These are phyloP conservation scores for Calyptomena viridis DNA, from an alignment of 2,113 vertebrate genomes.

Conservation along the genomic window DNA sequence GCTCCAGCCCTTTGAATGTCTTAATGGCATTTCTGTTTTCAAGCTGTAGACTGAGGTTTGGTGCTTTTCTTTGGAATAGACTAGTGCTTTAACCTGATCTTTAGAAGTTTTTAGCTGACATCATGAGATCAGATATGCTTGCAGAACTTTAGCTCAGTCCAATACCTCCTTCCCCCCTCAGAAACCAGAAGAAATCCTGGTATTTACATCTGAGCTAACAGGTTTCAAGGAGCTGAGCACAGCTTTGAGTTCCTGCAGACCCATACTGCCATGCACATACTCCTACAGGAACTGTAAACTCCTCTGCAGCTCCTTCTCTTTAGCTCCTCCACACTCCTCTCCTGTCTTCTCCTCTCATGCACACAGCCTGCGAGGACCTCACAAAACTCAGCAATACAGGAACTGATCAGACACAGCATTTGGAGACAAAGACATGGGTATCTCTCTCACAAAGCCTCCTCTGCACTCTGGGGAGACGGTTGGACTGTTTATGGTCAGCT, in stretches of 20 bases:
- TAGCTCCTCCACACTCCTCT: background rate
- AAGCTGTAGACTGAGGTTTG: background rate
- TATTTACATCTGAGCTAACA: background rate
- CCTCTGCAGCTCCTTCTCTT: background rate
- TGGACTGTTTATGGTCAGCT: background rate
- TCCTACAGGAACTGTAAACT: background rate
- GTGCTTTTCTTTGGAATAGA: background rate
- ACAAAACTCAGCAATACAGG: background rate
- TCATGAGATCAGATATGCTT: background rate
- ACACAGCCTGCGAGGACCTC: background rate
- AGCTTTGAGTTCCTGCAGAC: background rate
- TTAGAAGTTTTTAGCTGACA: background rate
- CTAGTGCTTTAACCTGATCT: background rate
- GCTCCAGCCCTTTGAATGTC: background rate
- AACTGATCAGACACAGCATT: background rate
- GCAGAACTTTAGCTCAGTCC: background rate
- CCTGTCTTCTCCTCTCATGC: background rate
- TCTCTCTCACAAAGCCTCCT: background rate
- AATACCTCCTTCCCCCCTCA: background rate
- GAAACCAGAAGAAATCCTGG: background rate
- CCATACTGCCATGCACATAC: background rate
- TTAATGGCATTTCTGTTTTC: background rate
- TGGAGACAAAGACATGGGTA: accelerated
- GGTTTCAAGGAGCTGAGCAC: background rate
- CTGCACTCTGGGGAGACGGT: background rate